phyloP scores from a whole-genome alignment of 2,113 vertebrate species.

The Beaufortia kweichowensis region DNA sequence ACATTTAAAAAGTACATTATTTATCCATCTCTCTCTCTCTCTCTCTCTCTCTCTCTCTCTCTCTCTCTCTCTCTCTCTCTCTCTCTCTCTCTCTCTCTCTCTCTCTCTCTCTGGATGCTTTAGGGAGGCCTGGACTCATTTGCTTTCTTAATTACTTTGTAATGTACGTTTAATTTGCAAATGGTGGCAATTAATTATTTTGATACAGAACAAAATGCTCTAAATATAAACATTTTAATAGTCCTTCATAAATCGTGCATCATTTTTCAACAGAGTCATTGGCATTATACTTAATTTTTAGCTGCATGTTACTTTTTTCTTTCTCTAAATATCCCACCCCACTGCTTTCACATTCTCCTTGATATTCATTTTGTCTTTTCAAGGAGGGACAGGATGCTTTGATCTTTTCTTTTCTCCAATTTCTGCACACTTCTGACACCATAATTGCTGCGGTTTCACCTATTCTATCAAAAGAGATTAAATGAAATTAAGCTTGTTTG shows the following conservation, averaged over 20 bases:
- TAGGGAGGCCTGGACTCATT: conserved; percentile 72
- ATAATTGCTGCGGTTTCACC: conserved; percentile 69
- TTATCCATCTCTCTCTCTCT: conserved; percentile 15
- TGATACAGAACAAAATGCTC: conserved; percentile 77
- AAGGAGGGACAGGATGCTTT: conserved; percentile 60
- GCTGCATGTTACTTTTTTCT: conserved; percentile 47
- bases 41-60: conserved; percentile 61
- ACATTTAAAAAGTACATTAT: conserved; percentile 37
- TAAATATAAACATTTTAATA: conserved; percentile 82
- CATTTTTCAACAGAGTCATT: conserved; percentile 76
- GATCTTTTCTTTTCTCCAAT: conserved; percentile 65
- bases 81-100: too few species aligned
- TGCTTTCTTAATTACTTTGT: conserved; percentile 79
- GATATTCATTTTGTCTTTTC: conserved; percentile 68
- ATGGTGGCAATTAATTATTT: conserved; percentile 79
- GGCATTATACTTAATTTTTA: conserved; percentile 71
- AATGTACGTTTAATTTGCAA: conserved; percentile 83
- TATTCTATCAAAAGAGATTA: conserved; percentile 71
- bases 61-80: conserved; percentile 62
- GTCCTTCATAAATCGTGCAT: conserved; percentile 68
- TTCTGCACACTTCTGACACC: conserved; percentile 67
- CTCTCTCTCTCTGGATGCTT: conserved; percentile 65
- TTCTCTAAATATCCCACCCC: conserved; percentile 54
- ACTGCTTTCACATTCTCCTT: conserved; percentile 65
- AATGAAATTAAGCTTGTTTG: conserved; percentile 69